Conservation (phyloP, 2,113 vertebrate genomes). For the Upupa epops region DNA sequence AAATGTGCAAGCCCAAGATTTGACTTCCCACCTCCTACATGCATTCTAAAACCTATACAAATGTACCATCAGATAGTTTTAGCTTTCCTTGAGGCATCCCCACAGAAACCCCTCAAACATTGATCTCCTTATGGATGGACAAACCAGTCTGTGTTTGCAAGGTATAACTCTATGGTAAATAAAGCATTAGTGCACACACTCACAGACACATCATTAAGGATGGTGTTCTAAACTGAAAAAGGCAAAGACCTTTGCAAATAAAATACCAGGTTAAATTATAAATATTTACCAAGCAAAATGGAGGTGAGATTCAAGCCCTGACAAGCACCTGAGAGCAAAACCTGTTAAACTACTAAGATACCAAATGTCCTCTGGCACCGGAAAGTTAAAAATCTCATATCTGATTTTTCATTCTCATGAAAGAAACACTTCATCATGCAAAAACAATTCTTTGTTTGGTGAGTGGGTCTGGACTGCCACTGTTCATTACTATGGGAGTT, state of each 20-base stretch:
- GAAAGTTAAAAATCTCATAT: conserved; percentile 32
- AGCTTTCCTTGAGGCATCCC: not conserved
- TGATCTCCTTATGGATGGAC: not conserved
- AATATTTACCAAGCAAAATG: not conserved
- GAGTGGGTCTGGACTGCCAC: conserved; percentile 2
- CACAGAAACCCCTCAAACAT: not conserved
- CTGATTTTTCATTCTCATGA: conserved; percentile 32
- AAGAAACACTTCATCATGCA: conserved; percentile 31
- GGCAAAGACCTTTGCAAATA: conserved; percentile 20
- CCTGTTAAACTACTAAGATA: conserved; percentile 37
- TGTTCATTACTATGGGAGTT: conserved; percentile 35
- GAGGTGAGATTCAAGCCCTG: not conserved
- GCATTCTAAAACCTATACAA: not conserved
- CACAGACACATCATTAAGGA: not conserved
- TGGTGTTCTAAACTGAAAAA: not conserved
- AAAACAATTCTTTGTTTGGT: conserved; percentile 20
- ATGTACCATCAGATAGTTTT: not conserved
- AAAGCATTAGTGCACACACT: not conserved
- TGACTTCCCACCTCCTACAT: not conserved
- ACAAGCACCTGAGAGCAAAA: conserved; percentile 34
- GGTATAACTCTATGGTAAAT: not conserved
- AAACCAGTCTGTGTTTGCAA: not conserved
- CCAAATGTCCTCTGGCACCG: not conserved
- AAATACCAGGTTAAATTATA: not conserved
- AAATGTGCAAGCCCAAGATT: not conserved